These are phyloP conservation scores for Phainopepla nitens DNA, from an alignment of 2,113 vertebrate species.

Conservation along the genomic window DNA sequence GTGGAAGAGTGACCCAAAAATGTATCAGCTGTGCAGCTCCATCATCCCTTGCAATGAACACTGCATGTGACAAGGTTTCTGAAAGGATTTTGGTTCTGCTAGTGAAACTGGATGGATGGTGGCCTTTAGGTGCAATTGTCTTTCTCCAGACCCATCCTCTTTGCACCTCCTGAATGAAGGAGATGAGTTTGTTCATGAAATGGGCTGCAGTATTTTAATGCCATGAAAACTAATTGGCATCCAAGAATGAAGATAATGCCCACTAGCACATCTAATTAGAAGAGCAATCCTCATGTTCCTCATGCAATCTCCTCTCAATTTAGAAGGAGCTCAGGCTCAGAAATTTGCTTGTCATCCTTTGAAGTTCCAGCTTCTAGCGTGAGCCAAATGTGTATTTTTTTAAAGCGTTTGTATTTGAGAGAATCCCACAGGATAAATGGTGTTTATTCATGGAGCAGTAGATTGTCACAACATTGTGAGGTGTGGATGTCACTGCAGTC, in stretches of 20 bases:
- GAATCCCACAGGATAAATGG: conserved; percentile 13
- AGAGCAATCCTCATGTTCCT: neutral
- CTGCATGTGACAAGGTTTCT: neutral
- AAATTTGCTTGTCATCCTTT: neutral
- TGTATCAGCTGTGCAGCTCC: neutral
- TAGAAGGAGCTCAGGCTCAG: neutral
- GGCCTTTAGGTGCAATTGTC: neutral
- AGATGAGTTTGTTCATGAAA: neutral
- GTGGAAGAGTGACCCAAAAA: neutral
- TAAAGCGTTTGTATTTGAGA: neutral
- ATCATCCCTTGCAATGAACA: rapidly evolving
- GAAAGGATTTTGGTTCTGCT: neutral
- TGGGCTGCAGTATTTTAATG: neutral
- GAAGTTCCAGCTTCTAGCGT: neutral
- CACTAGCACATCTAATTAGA: neutral
- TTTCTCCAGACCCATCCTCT: neutral
- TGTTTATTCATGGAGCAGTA: neutral
- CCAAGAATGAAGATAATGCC: neutral
- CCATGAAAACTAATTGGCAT: neutral
- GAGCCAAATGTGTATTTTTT: neutral
- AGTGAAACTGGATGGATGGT: neutral
- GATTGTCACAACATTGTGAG: conserved; percentile 20
- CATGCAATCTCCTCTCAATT: neutral
- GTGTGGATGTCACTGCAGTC: rapidly evolving
- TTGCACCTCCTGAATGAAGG: neutral